Conservation (phyloP, 2,113 vertebrate species). For the Thermophis baileyi region DNA sequence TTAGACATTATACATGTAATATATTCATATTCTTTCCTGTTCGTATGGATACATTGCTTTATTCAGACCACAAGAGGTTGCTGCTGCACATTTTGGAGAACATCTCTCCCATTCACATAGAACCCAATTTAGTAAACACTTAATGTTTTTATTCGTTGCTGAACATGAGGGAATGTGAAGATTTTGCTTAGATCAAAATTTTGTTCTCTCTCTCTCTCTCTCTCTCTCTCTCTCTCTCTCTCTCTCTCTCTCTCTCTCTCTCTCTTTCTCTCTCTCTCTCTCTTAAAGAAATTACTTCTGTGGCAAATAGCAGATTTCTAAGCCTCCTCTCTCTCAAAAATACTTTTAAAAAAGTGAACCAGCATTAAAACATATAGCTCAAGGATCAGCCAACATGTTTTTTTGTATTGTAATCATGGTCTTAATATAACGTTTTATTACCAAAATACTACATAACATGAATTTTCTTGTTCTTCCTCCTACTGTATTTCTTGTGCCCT, state of each 20-base stretch:
- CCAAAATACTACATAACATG: conserved; percentile 35
- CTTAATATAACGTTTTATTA: conserved; percentile 19
- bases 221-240: no score
- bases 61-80: conserved; percentile 70
- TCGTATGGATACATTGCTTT: conserved; percentile 52
- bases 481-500: not conserved
- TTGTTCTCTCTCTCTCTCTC: no score
- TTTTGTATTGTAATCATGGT: not conserved
- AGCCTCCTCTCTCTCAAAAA: not conserved
- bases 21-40: conserved; percentile 60
- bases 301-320: not conserved
- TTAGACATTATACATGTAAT: conserved; percentile 71
- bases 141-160: conserved; percentile 34
- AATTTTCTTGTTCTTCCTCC: conserved; percentile 32
- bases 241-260: no score
- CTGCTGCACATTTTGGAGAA: conserved; percentile 61
- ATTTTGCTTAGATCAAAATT: not conserved
- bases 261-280: no score
- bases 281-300: not conserved
- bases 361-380: not conserved
- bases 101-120: conserved; percentile 48
- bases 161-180: not conserved
- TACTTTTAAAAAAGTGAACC: not conserved
- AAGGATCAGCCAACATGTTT: not conserved
- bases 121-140: not conserved